Evolutionary conservation across 2,888 invertebrate genomes (phyloP).

Genomic region (Drosophila mayaguana): DNA sequence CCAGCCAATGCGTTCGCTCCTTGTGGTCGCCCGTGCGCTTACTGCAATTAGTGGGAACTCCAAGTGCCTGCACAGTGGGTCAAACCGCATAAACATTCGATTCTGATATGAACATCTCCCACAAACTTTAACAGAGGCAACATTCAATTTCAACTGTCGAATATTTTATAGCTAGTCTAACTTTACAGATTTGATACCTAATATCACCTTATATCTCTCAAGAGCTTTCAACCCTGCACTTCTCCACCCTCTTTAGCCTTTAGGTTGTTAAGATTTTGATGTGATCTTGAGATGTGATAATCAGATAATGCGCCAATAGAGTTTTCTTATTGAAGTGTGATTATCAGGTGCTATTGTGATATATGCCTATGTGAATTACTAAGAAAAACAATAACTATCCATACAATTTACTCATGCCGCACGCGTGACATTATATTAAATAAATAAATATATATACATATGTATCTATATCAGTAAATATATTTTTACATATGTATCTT

Average conservation of each 20-base stretch:
- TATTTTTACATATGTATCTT: background rate
- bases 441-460: background rate
- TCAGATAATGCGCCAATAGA: background rate
- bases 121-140: background rate
- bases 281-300: background rate
- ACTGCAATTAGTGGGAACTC: conserved; percentile 70
- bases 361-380: background rate
- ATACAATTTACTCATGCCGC: conserved; percentile 10
- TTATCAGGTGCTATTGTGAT: conserved; percentile 1
- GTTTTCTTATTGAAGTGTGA: background rate
- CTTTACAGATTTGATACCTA: background rate
- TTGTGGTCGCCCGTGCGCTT: conserved; percentile 44
- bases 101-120: background rate
- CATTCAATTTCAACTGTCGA: background rate
- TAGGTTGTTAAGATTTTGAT: background rate
- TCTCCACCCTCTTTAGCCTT: background rate
- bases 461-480: conserved; percentile 6
- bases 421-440: conserved; percentile 6
- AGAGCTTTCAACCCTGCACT: background rate
- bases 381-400: background rate
- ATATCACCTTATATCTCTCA: too few species aligned
- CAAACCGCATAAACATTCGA: conserved; percentile 14
- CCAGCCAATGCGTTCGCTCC: conserved; percentile 52
- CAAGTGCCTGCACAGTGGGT: conserved; percentile 44
- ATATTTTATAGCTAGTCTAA: background rate